These are phyloP conservation scores for Torymus texanus DNA, from an alignment of 2,888 invertebrate genomes.

Conservation along the genomic window DNA sequence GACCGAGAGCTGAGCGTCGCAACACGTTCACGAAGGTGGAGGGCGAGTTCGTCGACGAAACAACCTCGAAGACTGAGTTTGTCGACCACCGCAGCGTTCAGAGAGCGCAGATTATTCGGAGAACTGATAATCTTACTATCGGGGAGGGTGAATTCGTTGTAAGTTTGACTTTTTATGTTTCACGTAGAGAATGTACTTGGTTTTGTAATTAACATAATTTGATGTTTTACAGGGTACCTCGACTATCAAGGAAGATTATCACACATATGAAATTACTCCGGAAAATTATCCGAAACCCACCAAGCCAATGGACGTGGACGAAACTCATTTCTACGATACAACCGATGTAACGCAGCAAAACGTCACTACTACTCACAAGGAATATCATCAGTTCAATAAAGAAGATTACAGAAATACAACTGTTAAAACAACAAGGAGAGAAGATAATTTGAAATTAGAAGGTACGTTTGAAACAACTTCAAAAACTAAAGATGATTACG, in stretches of 20 bases:
- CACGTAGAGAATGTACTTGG: neutral
- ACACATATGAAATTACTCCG: conserved; percentile 65
- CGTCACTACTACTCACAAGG: conserved; percentile 83
- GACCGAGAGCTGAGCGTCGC: conserved; percentile 67
- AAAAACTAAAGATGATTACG: conserved; percentile 73
- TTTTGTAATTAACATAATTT: neutral
- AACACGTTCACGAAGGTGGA: conserved; percentile 72
- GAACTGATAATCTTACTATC: conserved; percentile 74
- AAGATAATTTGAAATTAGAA: conserved; percentile 73
- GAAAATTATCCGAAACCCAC: conserved; percentile 79
- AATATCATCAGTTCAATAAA: conserved; percentile 80
- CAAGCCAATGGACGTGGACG: conserved; percentile 83
- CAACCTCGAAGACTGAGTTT: conserved; percentile 77
- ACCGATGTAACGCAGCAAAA: conserved; percentile 79
- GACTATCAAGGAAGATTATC: conserved; percentile 71
- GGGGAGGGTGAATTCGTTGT: conserved; percentile 71
- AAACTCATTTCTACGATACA: conserved; percentile 66
- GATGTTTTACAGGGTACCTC: conserved; percentile 68
- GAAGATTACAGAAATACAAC: conserved; percentile 75
- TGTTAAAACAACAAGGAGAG: conserved; percentile 60
- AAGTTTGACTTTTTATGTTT: conserved; percentile 13
- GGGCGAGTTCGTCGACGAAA: conserved; percentile 69
- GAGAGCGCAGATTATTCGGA: conserved; percentile 77
- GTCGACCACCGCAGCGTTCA: conserved; percentile 76
- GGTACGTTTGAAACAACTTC: conserved; percentile 76